Conservation (phyloP, 2,797 vertebrate species). For the Epinephelus malabaricus region DNA sequence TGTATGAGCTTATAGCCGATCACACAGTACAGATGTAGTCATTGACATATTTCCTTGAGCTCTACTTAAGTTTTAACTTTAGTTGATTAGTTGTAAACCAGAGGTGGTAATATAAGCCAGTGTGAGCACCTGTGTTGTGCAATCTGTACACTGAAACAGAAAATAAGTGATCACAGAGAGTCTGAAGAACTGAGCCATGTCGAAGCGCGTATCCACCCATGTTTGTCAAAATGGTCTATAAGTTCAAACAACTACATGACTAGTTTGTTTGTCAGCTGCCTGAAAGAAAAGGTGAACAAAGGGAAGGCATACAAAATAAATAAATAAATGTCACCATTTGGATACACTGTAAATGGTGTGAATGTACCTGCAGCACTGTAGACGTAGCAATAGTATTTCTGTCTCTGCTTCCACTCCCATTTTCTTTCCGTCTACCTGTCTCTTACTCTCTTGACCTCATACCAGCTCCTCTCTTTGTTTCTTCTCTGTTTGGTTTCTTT, state of each 20-base stretch:
- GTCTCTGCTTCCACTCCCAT: neutral
- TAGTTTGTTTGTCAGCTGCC: neutral
- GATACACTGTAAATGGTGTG: neutral
- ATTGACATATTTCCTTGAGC: neutral
- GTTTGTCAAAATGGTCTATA: neutral
- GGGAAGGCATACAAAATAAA: no score
- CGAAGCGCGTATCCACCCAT: neutral
- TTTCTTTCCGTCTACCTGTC: neutral
- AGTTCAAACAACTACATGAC: neutral
- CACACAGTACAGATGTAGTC: neutral
- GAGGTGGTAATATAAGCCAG: neutral
- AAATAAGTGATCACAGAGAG: neutral
- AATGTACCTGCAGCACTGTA: neutral
- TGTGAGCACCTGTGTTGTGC: neutral
- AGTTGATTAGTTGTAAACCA: neutral
- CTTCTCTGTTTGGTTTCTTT: no score
- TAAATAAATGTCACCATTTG: no score
- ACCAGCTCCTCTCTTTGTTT: conserved; percentile 2
- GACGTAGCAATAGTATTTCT: neutral
- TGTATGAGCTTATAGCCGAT: neutral
- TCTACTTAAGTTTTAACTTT: neutral
- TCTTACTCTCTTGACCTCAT: neutral
- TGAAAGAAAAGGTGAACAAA: neutral
- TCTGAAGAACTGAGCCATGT: neutral
- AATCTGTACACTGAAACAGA: conserved; percentile 1